These are phyloP conservation scores for Hartigia nigra DNA, from an alignment of 2,888 invertebrate species.

Conservation along the genomic window DNA sequence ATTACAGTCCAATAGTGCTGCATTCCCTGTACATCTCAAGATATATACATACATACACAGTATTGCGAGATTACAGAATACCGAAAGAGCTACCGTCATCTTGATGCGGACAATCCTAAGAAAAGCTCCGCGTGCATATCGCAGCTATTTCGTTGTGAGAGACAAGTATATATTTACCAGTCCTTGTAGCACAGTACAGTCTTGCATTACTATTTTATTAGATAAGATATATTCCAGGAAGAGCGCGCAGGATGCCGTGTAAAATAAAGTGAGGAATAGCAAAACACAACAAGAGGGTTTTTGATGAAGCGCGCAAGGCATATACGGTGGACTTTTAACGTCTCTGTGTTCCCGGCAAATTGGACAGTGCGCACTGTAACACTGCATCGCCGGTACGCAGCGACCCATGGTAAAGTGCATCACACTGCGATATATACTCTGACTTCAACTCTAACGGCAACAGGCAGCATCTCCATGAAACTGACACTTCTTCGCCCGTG, in stretches of 20 bases:
- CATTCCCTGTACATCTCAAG: too few relatives aligned
- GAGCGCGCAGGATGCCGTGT: conserved; percentile 20
- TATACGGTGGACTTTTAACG: conserved; percentile 31
- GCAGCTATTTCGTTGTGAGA: conserved; percentile 12
- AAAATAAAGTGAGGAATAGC: conserved; percentile 23
- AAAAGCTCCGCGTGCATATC: conserved; percentile 16
- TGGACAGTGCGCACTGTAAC: conserved; percentile 10
- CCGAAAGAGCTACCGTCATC: neutral
- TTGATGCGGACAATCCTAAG: conserved; percentile 23
- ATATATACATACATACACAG: neutral
- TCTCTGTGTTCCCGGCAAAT: conserved; percentile 20
- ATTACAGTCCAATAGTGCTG: neutral
- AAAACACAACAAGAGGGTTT: neutral
- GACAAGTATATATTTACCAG: neutral
- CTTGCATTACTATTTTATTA: conserved; percentile 46
- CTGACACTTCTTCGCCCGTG: neutral
- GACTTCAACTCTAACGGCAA: neutral
- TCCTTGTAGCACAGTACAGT: neutral
- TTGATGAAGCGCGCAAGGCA: neutral
- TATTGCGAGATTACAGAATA: neutral
- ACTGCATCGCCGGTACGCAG: neutral
- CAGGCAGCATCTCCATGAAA: neutral
- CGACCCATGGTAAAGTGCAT: neutral
- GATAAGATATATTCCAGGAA: conserved; percentile 37
- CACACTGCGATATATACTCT: neutral